Evolutionary conservation across 2,888 invertebrate genomes (phyloP).

Genomic region (Cybosia mesomella): DNA sequence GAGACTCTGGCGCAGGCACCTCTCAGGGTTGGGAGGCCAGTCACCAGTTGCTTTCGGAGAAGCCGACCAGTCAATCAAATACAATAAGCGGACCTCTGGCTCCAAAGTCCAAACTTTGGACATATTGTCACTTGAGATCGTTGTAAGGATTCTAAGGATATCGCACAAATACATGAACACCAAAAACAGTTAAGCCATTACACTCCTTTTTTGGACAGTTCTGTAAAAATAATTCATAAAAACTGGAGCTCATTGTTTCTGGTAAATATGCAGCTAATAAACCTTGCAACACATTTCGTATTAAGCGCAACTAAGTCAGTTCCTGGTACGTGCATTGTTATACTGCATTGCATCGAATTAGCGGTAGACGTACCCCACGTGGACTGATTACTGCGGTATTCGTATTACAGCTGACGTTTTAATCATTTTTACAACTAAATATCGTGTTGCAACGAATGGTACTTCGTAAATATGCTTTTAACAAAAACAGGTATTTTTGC

Average conservation of each 20-base stretch:
- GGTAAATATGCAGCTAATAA: background rate
- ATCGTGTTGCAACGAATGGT: background rate
- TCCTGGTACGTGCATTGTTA: background rate
- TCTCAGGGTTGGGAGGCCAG: no score
- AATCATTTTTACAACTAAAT: conserved; percentile 9
- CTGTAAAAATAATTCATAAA: background rate
- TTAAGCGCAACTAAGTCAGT: background rate
- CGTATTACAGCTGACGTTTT: conserved; percentile 11
- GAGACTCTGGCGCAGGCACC: no score
- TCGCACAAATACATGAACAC: no score
- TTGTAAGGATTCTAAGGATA: no score
- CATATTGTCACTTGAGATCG: no score
- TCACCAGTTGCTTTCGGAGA: no score
- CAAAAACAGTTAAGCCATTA: no score
- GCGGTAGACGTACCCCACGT: conserved; percentile 17
- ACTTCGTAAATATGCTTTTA: background rate
- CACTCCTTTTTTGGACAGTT: background rate
- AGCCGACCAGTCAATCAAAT: no score
- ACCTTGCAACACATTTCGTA: background rate
- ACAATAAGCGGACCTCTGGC: no score
- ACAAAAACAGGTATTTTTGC: background rate
- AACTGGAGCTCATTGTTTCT: background rate
- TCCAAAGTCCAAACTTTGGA: no score
- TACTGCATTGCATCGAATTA: conserved; percentile 7
- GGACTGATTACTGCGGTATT: conserved; percentile 25